Conservation (phyloP, 2,888 invertebrate species). For the Parthenolecanium corni region DNA sequence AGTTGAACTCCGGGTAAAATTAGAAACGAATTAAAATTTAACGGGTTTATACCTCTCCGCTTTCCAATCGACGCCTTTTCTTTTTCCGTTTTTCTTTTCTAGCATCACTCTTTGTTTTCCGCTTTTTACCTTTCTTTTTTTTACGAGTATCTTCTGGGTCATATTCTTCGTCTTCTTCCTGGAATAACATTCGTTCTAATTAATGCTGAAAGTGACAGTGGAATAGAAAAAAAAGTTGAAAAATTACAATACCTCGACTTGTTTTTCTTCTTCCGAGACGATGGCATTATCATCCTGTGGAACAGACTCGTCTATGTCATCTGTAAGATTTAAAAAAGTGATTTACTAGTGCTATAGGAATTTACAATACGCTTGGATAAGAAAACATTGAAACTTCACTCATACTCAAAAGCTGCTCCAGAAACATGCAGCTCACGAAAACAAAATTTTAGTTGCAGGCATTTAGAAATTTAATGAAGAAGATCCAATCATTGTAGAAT, state of each 20-base stretch:
- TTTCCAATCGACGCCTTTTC: slow-evolving; percentile 87
- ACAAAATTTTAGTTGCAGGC: no score
- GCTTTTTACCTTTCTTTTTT: slow-evolving; percentile 87
- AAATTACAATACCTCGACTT: slow-evolving; percentile 44
- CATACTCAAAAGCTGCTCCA: no score
- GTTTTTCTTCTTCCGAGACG: slow-evolving; percentile 53
- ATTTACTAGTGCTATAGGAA: no score
- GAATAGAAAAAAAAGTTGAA: not conserved
- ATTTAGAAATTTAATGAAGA: no score
- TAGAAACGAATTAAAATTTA: no score
- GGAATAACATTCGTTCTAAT: slow-evolving; percentile 29
- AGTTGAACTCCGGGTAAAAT: no score
- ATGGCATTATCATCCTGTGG: slow-evolving; percentile 5
- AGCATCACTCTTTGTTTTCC: slow-evolving; percentile 78
- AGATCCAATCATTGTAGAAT: no score
- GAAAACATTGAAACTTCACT: no score
- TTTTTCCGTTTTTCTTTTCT: slow-evolving; percentile 89
- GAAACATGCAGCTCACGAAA: no score
- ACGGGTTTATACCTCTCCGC: slow-evolving; percentile 72
- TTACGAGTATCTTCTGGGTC: slow-evolving; percentile 69
- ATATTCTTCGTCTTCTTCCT: slow-evolving; percentile 79
- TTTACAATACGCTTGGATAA: no score
- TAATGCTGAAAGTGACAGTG: slow-evolving; percentile 11
- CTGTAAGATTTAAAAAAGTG: slow-evolving; percentile 20
- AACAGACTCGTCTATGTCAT: slow-evolving; percentile 10